These are phyloP conservation scores for Rhyacophila brunnea DNA, from an alignment of 1,140 invertebrate genomes.

Conservation along the genomic window DNA sequence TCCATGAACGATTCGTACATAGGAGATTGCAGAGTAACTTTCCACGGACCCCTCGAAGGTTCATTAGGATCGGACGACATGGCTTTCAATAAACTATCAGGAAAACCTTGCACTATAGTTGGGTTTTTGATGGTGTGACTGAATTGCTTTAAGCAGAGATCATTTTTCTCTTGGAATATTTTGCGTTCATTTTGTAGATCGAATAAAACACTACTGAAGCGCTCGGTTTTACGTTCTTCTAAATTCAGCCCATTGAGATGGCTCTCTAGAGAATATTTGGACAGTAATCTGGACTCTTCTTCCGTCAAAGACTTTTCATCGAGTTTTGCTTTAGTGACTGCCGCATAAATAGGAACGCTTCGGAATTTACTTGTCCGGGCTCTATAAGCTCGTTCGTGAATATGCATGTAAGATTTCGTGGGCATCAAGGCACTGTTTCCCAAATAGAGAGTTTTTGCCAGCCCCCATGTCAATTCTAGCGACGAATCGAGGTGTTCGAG, in stretches of 20 bases:
- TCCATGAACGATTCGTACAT: constrained; percentile 74
- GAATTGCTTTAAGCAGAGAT: constrained; percentile 63
- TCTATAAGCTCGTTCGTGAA: constrained; percentile 69
- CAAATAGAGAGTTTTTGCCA: constrained; percentile 78
- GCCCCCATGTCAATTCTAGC: constrained; percentile 82
- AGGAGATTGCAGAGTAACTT: constrained; percentile 69
- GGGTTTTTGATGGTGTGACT: constrained; percentile 66
- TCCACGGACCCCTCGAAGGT: constrained; percentile 74
- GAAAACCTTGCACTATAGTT: constrained; percentile 69
- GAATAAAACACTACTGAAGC: constrained; percentile 50
- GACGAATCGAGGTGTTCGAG: constrained; percentile 71
- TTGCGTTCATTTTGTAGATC: constrained; percentile 55
- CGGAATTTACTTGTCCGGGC: constrained; percentile 67
- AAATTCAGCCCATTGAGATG: constrained; percentile 73
- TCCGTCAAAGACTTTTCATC: constrained; percentile 59
- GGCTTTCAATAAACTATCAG: constrained; percentile 63
- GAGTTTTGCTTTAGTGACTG: constrained; percentile 62
- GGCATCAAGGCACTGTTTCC: constrained; percentile 80
- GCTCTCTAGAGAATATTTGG: constrained; percentile 79
- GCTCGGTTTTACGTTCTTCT: constrained; percentile 42
- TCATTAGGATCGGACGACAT: constrained; percentile 64
- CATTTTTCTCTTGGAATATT: constrained; percentile 64
- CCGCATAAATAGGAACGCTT: constrained; percentile 65
- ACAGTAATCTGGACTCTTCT: constrained; percentile 68
- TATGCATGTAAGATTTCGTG: constrained; percentile 69